A percentile compares a stretch with the other conserved stretches of the same genome.
phyloP scores from a whole-genome alignment of 2,888 invertebrate species.

The Pachycephus smyrnensis region DNA sequence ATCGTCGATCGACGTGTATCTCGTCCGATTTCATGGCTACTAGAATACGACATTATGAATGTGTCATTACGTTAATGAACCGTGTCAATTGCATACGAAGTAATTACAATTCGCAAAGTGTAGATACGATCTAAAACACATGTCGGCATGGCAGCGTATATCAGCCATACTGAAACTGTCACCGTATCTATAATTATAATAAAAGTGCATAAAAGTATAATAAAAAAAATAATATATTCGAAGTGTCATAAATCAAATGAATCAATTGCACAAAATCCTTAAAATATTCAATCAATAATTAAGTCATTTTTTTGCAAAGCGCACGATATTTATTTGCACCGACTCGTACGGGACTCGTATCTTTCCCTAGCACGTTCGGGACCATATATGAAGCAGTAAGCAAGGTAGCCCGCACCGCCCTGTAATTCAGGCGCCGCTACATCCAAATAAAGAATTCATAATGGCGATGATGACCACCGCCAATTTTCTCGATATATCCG shows the following conservation, averaged over 20 bases:
- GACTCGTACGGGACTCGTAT: conserved; percentile 43
- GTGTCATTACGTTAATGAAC: neutral
- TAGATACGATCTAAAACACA: neutral
- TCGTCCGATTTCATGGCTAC: neutral
- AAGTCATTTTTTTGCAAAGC: neutral
- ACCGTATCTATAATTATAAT: neutral
- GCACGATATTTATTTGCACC: conserved; percentile 25
- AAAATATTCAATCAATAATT: neutral
- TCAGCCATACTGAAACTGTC: neutral
- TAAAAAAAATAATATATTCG: neutral
- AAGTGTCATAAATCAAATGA: neutral
- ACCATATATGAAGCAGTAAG: conserved; percentile 63
- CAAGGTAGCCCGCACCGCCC: conserved; percentile 64
- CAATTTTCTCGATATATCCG: conserved; percentile 63
- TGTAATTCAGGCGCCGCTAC: conserved; percentile 62
- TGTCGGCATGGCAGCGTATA: neutral
- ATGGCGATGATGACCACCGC: conserved; percentile 65
- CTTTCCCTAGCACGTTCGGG: conserved; percentile 45
- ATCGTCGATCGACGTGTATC: neutral
- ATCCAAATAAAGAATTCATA: conserved; percentile 66
- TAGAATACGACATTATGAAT: neutral
- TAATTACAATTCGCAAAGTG: neutral
- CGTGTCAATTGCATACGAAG: neutral
- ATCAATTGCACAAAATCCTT: neutral
- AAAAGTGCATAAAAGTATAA: neutral